Percentiles rank a stretch among this genome's conserved stretches.
These are phyloP conservation scores for Benthosema pterotum DNA, from an alignment of 2,797 vertebrate genomes.

Conservation along the genomic window DNA sequence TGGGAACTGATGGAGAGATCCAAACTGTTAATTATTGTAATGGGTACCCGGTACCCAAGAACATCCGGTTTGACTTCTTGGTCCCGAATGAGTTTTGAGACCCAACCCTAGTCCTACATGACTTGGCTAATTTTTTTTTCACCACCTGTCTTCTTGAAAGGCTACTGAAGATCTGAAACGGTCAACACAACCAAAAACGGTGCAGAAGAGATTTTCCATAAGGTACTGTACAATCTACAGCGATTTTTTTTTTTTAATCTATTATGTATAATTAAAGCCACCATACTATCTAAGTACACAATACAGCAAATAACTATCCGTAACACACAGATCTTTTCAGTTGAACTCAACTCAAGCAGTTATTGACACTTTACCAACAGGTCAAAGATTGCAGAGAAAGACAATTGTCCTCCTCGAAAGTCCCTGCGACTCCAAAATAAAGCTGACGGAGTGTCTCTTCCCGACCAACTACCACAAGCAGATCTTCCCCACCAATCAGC, in stretches of 20 bases:
- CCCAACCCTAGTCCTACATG: no score
- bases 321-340: no score
- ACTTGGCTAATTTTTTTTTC: background rate
- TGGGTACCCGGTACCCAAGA: no score
- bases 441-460: constrained; percentile 17
- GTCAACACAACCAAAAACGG: constrained; percentile 47
- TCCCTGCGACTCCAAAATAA: constrained; percentile 86
- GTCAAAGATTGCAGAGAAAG: constrained; percentile 57
- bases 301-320: no score
- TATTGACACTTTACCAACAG: constrained; percentile 27
- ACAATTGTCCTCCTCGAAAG: constrained; percentile 73
- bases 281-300: no score
- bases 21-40: no score
- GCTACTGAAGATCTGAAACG: constrained; percentile 60
- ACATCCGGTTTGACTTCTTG: no score
- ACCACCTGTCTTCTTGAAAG: constrained; percentile 45
- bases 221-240: constrained; percentile 63
- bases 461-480: constrained; percentile 18
- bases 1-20: no score
- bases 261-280: no score
- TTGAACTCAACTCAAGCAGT: no score
- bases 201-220: constrained; percentile 48
- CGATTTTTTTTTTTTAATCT: background rate
- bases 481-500: no score
- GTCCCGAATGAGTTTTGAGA: no score